Percentiles rank a stretch among this genome's conserved stretches.
Evolutionary conservation across 2,113 vertebrate species (phyloP).

Genomic region (Ibidorhyncha struthersii): DNA sequence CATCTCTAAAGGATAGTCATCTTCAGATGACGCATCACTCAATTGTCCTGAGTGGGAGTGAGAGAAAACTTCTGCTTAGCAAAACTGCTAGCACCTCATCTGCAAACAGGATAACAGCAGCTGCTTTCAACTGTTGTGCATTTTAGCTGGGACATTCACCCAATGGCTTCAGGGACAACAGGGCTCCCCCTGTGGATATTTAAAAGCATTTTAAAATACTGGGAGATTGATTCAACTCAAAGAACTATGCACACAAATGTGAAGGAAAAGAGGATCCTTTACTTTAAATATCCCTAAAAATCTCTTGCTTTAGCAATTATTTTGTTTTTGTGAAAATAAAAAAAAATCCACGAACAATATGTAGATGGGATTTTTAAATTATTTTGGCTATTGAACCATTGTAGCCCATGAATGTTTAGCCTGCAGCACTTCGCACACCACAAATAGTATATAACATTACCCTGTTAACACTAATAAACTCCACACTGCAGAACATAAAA

Average conservation of each 20-base stretch:
- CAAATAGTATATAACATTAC: background rate
- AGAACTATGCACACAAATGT: background rate
- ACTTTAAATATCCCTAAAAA: background rate
- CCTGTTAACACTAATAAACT: slow-evolving; percentile 47
- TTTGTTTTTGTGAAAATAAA: background rate
- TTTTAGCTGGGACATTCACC: background rate
- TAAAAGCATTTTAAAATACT: background rate
- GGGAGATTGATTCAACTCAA: background rate
- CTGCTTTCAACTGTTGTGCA: background rate
- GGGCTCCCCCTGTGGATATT: background rate
- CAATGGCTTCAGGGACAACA: background rate
- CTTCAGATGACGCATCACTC: background rate
- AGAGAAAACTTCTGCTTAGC: background rate
- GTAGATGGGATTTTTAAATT: background rate
- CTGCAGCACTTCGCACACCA: background rate
- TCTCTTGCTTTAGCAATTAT: background rate
- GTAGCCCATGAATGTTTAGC: background rate
- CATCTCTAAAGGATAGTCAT: accelerated
- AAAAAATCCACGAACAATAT: background rate
- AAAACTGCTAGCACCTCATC: background rate
- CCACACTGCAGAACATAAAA: slow-evolving; percentile 40
- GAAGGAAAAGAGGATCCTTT: background rate
- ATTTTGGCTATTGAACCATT: background rate
- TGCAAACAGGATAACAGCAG: background rate
- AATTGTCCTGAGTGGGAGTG: background rate